Evolutionary conservation across 1,140 invertebrate species (phyloP).

Genomic region (Saccostrea echinata): DNA sequence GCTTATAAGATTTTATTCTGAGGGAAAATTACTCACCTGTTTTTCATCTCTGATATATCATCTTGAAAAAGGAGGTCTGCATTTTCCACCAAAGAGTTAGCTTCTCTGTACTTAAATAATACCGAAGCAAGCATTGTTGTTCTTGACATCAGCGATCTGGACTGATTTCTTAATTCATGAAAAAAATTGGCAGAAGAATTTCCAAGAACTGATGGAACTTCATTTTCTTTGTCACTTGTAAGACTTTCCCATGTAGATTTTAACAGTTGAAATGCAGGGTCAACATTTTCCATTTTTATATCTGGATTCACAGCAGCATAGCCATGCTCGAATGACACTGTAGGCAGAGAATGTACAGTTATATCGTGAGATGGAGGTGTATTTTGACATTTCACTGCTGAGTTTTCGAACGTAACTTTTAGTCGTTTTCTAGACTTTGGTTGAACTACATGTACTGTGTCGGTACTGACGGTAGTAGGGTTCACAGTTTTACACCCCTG

Average conservation of each 20-base stretch:
- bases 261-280: background rate
- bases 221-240: background rate
- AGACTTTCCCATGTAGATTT: conserved; percentile 1
- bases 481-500: conserved; percentile 5
- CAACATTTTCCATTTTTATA: background rate
- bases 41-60: conserved; percentile 10
- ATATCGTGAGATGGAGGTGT: conserved; percentile 6
- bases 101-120: conserved; percentile 22
- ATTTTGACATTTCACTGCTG: background rate
- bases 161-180: conserved; percentile 14
- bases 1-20: background rate
- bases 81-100: conserved; percentile 7
- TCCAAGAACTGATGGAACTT: conserved; percentile 3
- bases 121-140: conserved; percentile 26
- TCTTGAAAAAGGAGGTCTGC: conserved; percentile 2
- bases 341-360: background rate
- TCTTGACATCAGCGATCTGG: background rate
- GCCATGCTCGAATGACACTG: conserved; percentile 22
- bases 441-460: conserved; percentile 19
- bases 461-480: background rate
- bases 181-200: background rate
- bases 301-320: conserved; percentile 11
- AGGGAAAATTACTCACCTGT: background rate
- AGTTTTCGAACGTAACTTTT: background rate
- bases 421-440: conserved; percentile 23